Conservation (phyloP, 2,113 vertebrate species). For the Vicugna pacos region DNA sequence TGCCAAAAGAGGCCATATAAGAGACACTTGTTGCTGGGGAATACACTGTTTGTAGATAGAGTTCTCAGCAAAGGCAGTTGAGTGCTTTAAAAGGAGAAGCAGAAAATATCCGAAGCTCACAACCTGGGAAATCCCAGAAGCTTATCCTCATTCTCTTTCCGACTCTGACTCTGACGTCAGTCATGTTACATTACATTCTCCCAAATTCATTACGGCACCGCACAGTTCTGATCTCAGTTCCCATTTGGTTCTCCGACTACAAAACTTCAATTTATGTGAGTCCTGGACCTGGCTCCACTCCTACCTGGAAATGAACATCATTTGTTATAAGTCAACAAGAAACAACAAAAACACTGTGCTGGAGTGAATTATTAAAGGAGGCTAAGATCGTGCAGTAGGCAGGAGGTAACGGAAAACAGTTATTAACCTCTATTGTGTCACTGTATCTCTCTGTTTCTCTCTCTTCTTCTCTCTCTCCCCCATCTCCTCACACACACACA, state of each 20-base stretch:
- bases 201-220: background rate
- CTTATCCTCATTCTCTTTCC: background rate
- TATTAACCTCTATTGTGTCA: background rate
- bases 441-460: no score
- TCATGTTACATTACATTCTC: background rate
- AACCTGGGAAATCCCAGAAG: background rate
- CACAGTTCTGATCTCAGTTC: background rate
- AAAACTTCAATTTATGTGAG: background rate
- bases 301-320: background rate
- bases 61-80: background rate
- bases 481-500: background rate
- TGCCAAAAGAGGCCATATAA: background rate
- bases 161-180: background rate
- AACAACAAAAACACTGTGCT: background rate
- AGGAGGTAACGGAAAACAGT: background rate
- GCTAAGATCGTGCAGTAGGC: background rate
- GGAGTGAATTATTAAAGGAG: background rate
- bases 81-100: constrained; percentile 24
- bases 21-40: background rate
- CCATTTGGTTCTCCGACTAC: background rate
- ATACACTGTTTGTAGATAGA: background rate
- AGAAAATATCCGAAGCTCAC: background rate
- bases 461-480: background rate
- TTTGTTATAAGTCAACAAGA: background rate
- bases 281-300: background rate